Conservation (phyloP, 2,888 invertebrate genomes). For the Andrena camellia region DNA sequence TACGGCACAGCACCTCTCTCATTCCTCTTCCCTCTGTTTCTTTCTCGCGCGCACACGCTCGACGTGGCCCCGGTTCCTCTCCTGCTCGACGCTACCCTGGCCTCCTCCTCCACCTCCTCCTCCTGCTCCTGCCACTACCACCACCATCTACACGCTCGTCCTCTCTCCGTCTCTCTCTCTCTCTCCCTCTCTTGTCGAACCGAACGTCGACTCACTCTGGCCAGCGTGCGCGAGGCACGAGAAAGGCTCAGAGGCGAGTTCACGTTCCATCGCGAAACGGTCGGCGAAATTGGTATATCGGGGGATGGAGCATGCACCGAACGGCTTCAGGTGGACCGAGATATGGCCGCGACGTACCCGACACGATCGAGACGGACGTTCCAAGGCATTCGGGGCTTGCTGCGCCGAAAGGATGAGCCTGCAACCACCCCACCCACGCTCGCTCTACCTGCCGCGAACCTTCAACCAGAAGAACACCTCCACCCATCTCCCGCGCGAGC, state of each 20-base stretch:
- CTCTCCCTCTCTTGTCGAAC: slow-evolving; percentile 32
- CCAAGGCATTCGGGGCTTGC: slow-evolving; percentile 65
- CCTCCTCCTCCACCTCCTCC: background rate
- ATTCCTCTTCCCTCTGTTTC: slow-evolving; percentile 13
- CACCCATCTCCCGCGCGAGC: slow-evolving; percentile 14
- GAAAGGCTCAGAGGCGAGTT: slow-evolving; percentile 61
- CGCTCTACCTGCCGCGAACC: background rate
- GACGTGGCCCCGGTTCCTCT: slow-evolving; percentile 40
- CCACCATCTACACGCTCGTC: slow-evolving; percentile 8
- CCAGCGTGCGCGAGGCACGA: slow-evolving; percentile 50
- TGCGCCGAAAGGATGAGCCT: slow-evolving; percentile 65
- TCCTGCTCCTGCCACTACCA: slow-evolving; percentile 19
- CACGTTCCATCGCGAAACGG: slow-evolving; percentile 71
- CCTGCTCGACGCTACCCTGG: slow-evolving; percentile 39
- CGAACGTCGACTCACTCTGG: slow-evolving; percentile 51
- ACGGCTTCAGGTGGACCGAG: slow-evolving; percentile 37
- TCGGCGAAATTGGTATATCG: slow-evolving; percentile 68
- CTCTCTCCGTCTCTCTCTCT: slow-evolving; percentile 6
- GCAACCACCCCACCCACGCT: slow-evolving; percentile 11
- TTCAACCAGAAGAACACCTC: too few species aligned
- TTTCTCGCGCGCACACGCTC: slow-evolving; percentile 33
- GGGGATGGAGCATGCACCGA: slow-evolving; percentile 55
- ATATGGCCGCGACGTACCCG: slow-evolving; percentile 59
- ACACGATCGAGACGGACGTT: slow-evolving; percentile 66
- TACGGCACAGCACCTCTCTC: slow-evolving; percentile 48